Conservation (phyloP, 2,888 invertebrate genomes). For the Melipona bicolor region DNA sequence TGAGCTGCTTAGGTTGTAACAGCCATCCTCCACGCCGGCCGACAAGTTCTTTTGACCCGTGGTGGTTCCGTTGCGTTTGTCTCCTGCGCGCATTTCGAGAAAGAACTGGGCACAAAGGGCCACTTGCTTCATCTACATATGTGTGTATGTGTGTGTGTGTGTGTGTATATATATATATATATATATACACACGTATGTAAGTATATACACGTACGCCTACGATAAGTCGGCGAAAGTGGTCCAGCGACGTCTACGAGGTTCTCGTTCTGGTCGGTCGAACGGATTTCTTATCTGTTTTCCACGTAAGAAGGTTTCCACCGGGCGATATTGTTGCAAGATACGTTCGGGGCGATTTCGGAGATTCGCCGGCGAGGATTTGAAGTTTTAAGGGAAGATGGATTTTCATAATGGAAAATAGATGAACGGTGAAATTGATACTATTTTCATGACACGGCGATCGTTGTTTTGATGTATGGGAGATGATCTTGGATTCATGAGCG, state of each 20-base stretch:
- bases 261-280: neutral
- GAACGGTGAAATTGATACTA: too few relatives aligned
- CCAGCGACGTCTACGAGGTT: neutral
- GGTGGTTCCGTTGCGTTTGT: slow-evolving; percentile 36
- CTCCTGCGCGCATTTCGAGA: neutral
- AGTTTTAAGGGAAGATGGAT: too few relatives aligned
- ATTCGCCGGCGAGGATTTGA: neutral
- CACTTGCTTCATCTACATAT: slow-evolving; percentile 13
- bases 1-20: slow-evolving; percentile 71
- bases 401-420: too few relatives aligned
- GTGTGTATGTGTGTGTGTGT: accelerated
- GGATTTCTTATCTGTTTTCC: neutral
- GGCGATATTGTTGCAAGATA: neutral
- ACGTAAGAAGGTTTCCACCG: neutral
- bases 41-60: slow-evolving; percentile 61
- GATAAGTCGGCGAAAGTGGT: slow-evolving; percentile 22
- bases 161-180: accelerated
- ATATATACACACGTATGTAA: too few relatives aligned
- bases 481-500: too few relatives aligned
- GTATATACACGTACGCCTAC: neutral
- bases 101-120: slow-evolving; percentile 21
- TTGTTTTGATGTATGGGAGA: too few relatives aligned
- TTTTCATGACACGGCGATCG: too few relatives aligned
- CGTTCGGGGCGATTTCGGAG: neutral
- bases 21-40: slow-evolving; percentile 38